phyloP scores from a whole-genome alignment of 1,140 invertebrate species.

The Diuraphis noxia region DNA sequence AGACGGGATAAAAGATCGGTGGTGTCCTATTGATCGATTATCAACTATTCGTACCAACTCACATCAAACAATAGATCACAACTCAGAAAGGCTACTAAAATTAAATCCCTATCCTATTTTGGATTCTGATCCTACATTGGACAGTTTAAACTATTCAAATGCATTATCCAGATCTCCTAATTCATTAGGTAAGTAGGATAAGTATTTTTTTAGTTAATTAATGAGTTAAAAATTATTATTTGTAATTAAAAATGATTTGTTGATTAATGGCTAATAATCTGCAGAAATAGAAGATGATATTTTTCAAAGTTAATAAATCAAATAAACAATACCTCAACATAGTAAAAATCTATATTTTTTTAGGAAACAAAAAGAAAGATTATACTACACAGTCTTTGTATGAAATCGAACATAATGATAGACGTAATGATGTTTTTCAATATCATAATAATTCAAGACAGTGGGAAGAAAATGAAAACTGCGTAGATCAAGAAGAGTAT shows the following conservation, averaged over 20 bases:
- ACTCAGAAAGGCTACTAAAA: constrained; percentile 16
- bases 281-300: neutral
- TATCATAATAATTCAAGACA: constrained; percentile 4
- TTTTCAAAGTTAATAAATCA: neutral
- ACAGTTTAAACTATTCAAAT: constrained; percentile 15
- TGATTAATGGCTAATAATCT: neutral
- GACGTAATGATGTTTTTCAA: neutral
- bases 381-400: constrained; percentile 3
- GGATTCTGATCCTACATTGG: constrained; percentile 24
- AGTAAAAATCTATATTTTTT: neutral
- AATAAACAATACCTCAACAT: neutral
- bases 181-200: neutral
- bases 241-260: neutral
- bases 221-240: neutral
- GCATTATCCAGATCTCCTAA: neutral
- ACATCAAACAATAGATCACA: constrained; percentile 4
- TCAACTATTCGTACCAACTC: neutral
- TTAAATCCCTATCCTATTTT: constrained; percentile 36
- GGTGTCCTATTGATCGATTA: constrained; percentile 13
- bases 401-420: neutral
- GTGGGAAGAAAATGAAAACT: constrained; percentile 46
- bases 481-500: neutral
- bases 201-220: neutral
- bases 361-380: constrained; percentile 37
- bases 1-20: constrained; percentile 24